These are phyloP conservation scores for Ichneumoninae sp. DNA, from an alignment of 2,888 invertebrate species.

Conservation along the genomic window DNA sequence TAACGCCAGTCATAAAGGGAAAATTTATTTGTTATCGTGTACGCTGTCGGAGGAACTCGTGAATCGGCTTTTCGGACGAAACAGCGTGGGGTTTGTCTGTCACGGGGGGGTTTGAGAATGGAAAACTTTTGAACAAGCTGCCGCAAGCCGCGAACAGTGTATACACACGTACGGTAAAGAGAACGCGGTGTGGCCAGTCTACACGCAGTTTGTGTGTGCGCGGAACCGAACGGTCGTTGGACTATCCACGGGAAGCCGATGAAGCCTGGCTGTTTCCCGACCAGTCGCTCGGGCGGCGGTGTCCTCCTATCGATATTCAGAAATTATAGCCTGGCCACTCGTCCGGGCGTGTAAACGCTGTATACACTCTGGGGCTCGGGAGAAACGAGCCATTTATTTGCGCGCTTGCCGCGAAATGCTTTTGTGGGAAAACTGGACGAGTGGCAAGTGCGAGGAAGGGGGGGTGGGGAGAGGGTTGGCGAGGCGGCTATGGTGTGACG, in stretches of 20 bases:
- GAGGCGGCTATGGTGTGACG: constrained; percentile 21
- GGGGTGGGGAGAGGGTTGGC: neutral
- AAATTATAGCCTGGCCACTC: constrained; percentile 57
- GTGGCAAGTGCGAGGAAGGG: constrained; percentile 36
- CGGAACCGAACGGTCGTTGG: constrained; percentile 37
- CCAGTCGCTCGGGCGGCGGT: constrained; percentile 30
- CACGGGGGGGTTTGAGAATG: constrained; percentile 29
- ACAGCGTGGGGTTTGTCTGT: constrained; percentile 22
- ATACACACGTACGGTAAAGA: constrained; percentile 1
- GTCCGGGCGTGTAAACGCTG: constrained; percentile 53
- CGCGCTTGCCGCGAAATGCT: constrained; percentile 56
- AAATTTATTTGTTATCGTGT: constrained; percentile 37
- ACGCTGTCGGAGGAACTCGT: constrained; percentile 15
- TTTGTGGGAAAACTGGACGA: constrained; percentile 59
- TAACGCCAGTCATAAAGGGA: neutral
- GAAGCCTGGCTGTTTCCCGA: constrained; percentile 41
- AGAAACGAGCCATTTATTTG: constrained; percentile 62
- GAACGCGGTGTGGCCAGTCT: constrained; percentile 18
- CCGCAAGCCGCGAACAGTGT: constrained; percentile 36
- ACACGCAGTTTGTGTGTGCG: constrained; percentile 3
- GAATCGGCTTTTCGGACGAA: constrained; percentile 17
- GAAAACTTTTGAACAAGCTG: constrained; percentile 54
- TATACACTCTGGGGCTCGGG: constrained; percentile 46
- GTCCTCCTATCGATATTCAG: constrained; percentile 59
- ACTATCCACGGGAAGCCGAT: constrained; percentile 40